A percentile compares a stretch with the other conserved stretches of the same genome.
phyloP scores from a whole-genome alignment of 2,113 vertebrate genomes.

The Sterrhoptilus dennistouni region DNA sequence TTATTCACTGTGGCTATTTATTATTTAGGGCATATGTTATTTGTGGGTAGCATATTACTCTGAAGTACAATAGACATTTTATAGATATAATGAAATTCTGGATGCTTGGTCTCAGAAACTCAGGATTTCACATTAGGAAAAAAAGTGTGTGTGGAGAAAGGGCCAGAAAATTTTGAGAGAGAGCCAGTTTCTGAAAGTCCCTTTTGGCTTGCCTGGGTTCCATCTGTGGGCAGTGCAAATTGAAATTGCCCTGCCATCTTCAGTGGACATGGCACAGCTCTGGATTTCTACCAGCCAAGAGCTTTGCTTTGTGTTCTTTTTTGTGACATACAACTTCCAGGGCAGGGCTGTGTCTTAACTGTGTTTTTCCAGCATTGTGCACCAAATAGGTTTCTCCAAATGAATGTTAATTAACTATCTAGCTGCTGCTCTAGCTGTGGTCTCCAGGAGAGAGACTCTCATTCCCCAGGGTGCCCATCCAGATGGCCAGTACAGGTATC shows the following conservation, averaged over 20 bases:
- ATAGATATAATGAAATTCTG: not conserved
- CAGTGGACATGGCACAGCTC: not conserved
- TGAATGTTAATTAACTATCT: not conserved
- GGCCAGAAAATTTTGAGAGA: not conserved
- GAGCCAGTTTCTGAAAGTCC: not conserved
- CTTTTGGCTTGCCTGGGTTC: not conserved
- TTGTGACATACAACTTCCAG: not conserved
- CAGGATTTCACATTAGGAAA: not conserved
- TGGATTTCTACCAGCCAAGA: not conserved
- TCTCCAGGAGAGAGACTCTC: not conserved
- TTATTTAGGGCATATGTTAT: slow-evolving; percentile 24
- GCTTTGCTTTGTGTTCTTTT: not conserved
- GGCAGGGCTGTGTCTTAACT: not conserved
- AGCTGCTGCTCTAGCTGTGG: not conserved
- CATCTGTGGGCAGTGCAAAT: not conserved
- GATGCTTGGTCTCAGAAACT: not conserved
- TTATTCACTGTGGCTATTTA: slow-evolving; percentile 32
- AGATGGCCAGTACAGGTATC: not conserved
- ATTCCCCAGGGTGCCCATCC: not conserved
- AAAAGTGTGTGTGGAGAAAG: not conserved
- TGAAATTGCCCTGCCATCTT: not conserved
- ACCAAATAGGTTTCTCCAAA: not conserved
- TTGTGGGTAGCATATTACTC: not conserved
- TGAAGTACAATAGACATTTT: not conserved
- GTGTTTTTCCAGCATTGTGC: not conserved